Evolutionary conservation across 1,140 invertebrate genomes (phyloP).

Genomic region (Euschistus heros): DNA sequence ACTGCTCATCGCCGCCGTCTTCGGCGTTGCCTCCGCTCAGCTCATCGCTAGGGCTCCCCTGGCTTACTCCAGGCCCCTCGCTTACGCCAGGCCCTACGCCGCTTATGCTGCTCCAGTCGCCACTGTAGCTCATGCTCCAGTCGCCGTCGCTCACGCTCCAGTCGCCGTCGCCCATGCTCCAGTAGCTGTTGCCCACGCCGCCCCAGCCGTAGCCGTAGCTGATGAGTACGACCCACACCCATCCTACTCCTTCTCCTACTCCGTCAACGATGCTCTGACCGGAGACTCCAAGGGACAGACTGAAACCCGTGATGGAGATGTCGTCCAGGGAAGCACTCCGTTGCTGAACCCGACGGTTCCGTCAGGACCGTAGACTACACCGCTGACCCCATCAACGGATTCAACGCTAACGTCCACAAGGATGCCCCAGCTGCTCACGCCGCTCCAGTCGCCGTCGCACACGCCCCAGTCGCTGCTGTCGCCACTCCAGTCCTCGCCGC

Average conservation of each 20-base stretch:
- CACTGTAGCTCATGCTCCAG: not conserved
- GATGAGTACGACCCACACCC: slow-evolving; percentile 24
- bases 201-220: slow-evolving; percentile 2
- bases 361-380: slow-evolving; percentile 30
- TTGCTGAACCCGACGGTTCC: slow-evolving; percentile 38
- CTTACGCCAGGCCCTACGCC: not conserved
- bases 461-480: slow-evolving; percentile 16
- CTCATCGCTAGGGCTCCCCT: not conserved
- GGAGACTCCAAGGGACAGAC: slow-evolving; percentile 27
- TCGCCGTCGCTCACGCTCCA: slow-evolving; percentile 11
- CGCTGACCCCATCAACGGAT: slow-evolving; percentile 23
- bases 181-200: slow-evolving; percentile 10
- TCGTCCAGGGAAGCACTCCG: slow-evolving; percentile 28
- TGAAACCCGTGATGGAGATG: slow-evolving; percentile 18
- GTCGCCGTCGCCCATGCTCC: not conserved
- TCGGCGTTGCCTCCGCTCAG: not conserved
- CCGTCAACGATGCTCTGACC: slow-evolving; percentile 32
- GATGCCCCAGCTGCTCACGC: slow-evolving; percentile 10
- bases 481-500: slow-evolving; percentile 31
- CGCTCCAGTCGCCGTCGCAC: slow-evolving; percentile 1
- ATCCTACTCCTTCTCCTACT: slow-evolving; percentile 33
- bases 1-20: not conserved
- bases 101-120: not conserved
- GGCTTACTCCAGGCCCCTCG: slow-evolving; percentile 1
- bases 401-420: slow-evolving; percentile 35